Base-by-base conservation (phyloP, 2,888 invertebrate species). In the Gastrophysa polygoni region DNA sequence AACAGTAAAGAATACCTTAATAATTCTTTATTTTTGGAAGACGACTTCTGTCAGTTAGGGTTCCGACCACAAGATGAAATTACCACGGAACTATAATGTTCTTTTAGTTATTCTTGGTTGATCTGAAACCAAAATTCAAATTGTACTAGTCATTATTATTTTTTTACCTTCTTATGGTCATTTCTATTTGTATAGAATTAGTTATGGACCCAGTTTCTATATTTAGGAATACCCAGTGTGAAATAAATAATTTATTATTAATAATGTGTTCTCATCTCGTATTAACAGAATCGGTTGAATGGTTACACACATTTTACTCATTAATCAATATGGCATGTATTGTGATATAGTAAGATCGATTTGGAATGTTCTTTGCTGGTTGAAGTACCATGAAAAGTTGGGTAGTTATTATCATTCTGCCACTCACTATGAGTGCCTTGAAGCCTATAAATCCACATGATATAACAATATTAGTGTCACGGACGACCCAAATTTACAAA, bases 51-150 rank as follows among this genome's bases (percentile, higher is more conserved):
- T 73, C 91, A 91, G 78, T 86, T 93, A 80, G 92, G 92, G 61
- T 91, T 92, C 80, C 85, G 93, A 75, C 93, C 93, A 51, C 93
- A 93, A 82, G 93, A 93, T 82, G 93, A 93, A 83, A 91, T 93
- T 73, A 93, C 93, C 75, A 93, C 93, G 75, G 93, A 93, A 85
- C 86, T 92, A 81, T 93, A 46, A 47, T 24, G 24, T 24, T 24
- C 24, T 24, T 24, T 24, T 34, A 24, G 29, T 49, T 21, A 38
- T 55, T 16, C 20, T 50, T 58, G 57, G 57, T 32, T 21, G 34
- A 8, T 38, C 49, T 51, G 56, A 28, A 56, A 64, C 62, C 67
- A 63, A 63, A 64, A 63, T 57, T 64, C 63, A 62, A 67, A 67
- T 60, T 57, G 64, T 67, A 58, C 67, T 67, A 67, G 67, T 67